A percentile compares a stretch with the other conserved stretches of the same genome.
Evolutionary conservation across 2,113 vertebrate genomes (phyloP).

Genomic region (Alexandromys fortis): DNA sequence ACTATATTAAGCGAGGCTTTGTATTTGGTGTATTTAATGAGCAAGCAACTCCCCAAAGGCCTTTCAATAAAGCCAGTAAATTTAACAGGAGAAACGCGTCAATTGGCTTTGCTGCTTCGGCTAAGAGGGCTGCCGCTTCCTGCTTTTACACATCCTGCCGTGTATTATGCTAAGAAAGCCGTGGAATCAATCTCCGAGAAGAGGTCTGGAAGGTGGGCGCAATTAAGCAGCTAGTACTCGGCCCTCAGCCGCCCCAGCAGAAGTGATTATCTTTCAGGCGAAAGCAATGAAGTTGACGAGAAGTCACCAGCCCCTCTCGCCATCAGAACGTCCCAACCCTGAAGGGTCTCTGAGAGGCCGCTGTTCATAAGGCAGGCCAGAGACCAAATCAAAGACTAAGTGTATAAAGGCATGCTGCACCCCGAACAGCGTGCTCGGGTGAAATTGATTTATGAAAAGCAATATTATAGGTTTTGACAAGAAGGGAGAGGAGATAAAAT

Average conservation of each 20-base stretch:
- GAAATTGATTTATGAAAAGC: slow-evolving; percentile 48
- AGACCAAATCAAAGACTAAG: slow-evolving; percentile 52
- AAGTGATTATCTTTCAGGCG: slow-evolving; percentile 58
- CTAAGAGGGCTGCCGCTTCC: slow-evolving; percentile 6
- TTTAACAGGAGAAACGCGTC: slow-evolving; percentile 72
- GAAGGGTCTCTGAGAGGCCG: slow-evolving; percentile 59
- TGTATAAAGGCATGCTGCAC: neutral
- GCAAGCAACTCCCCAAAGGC: slow-evolving; percentile 76
- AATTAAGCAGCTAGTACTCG: neutral
- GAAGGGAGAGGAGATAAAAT: slow-evolving; percentile 59
- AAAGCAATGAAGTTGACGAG: slow-evolving; percentile 12
- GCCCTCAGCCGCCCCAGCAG: neutral
- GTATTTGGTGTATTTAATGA: slow-evolving; percentile 78
- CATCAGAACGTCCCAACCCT: neutral
- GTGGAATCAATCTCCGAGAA: slow-evolving; percentile 23
- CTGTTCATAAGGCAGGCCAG: neutral
- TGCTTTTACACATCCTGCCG: slow-evolving; percentile 34
- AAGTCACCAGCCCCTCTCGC: neutral
- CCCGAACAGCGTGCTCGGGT: neutral
- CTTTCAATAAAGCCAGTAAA: slow-evolving; percentile 70
- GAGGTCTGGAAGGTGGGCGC: slow-evolving; percentile 40
- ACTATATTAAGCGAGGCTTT: slow-evolving; percentile 70
- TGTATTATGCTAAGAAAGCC: slow-evolving; percentile 38
- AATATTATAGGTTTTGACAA: slow-evolving; percentile 35
- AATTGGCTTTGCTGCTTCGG: slow-evolving; percentile 9